phyloP scores from a whole-genome alignment of 1,140 invertebrate species.

The Idris sp. region DNA sequence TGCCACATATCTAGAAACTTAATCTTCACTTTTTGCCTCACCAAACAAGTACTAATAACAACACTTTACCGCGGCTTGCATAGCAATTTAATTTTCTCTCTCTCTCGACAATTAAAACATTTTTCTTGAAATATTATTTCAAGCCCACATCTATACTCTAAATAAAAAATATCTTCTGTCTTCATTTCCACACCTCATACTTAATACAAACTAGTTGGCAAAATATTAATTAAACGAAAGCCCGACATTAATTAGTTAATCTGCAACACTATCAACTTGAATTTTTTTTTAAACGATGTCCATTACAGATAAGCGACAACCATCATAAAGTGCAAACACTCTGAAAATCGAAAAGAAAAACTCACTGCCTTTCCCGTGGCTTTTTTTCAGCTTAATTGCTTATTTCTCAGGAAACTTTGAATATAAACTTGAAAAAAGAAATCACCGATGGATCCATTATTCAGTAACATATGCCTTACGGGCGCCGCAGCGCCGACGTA shows the following conservation, averaged over 20 bases:
- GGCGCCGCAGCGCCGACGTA: slow-evolving; percentile 42
- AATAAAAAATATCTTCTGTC: too few relatives aligned
- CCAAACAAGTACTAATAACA: too few relatives aligned
- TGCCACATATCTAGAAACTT: too few relatives aligned
- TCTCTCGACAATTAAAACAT: too few relatives aligned
- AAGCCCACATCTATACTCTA: too few relatives aligned
- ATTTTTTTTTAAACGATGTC: too few relatives aligned
- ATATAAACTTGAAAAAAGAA: slow-evolving; percentile 61
- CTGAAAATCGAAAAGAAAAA: slow-evolving; percentile 64
- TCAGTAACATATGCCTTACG: slow-evolving; percentile 54
- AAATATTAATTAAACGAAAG: slow-evolving; percentile 29
- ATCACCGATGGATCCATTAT: slow-evolving; percentile 62
- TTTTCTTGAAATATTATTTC: too few relatives aligned
- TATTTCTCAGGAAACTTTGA: slow-evolving; percentile 66
- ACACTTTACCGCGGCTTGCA: too few relatives aligned
- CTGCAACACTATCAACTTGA: too few relatives aligned
- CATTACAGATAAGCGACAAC: slow-evolving; percentile 29
- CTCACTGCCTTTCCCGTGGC: slow-evolving; percentile 53
- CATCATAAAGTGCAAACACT: slow-evolving; percentile 59
- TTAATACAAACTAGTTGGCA: background rate
- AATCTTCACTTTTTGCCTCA: too few relatives aligned
- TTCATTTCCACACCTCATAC: too few relatives aligned
- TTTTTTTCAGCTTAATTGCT: slow-evolving; percentile 66
- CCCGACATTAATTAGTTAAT: slow-evolving; percentile 28
- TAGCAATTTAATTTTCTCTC: too few relatives aligned